Percentiles rank a stretch among this genome's conserved stretches.
Conservation (phyloP, 2,888 invertebrate species). For the Orchesellides sinensis region DNA sequence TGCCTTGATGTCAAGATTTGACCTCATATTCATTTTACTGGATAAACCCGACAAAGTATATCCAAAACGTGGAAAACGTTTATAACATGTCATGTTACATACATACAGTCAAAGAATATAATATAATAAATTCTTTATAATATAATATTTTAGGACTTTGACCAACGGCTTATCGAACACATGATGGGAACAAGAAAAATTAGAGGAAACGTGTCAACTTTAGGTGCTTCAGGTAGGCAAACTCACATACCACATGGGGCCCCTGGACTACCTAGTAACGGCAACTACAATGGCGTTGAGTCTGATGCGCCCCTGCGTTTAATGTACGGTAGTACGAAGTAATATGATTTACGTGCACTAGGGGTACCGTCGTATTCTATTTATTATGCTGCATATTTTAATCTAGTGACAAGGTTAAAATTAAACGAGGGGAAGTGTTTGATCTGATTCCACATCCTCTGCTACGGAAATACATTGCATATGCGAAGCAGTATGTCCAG, state of each 20-base stretch:
- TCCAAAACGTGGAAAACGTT: too few relatives aligned
- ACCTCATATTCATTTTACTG: slow-evolving; percentile 92
- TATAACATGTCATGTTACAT: too few relatives aligned
- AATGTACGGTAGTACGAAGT: slow-evolving; percentile 1
- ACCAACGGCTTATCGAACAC: slow-evolving; percentile 66
- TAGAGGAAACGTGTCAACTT: background rate
- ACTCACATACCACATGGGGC: background rate
- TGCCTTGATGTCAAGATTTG: slow-evolving; percentile 93
- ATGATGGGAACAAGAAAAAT: background rate
- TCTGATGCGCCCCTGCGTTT: background rate
- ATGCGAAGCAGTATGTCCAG: slow-evolving; percentile 91
- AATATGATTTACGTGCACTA: too few relatives aligned
- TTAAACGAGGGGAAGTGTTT: slow-evolving; percentile 81
- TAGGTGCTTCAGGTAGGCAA: background rate
- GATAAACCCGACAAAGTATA: slow-evolving; percentile 91
- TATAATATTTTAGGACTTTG: slow-evolving; percentile 58
- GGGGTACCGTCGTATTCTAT: too few relatives aligned
- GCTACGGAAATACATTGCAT: slow-evolving; percentile 93
- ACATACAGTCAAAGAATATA: background rate
- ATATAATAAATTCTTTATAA: background rate
- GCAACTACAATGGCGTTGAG: background rate
- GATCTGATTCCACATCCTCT: slow-evolving; percentile 86
- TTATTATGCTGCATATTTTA: too few relatives aligned
- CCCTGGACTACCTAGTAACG: background rate
- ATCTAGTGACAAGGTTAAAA: slow-evolving; percentile 81